Evolutionary conservation across 2,888 invertebrate species (phyloP).

Genomic region (Anarsia innoxiella): DNA sequence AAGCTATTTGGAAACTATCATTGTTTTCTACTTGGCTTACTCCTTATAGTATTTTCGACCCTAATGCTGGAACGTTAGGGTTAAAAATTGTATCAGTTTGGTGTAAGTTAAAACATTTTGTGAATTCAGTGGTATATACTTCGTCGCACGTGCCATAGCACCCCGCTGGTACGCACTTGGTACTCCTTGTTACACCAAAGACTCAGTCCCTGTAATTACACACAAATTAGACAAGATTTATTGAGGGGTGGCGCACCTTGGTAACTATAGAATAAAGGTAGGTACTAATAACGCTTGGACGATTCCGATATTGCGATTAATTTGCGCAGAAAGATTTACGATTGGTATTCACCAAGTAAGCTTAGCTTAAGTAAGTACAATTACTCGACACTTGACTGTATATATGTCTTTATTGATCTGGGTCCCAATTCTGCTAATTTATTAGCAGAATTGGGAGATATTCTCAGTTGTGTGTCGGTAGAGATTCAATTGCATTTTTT

Average conservation of each 20-base stretch:
- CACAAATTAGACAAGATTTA: constrained; percentile 76
- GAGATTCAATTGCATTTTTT: too few species aligned
- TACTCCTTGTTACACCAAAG: constrained; percentile 66
- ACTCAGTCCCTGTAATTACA: constrained; percentile 73
- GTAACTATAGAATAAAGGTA: constrained; percentile 71
- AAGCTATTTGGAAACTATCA: constrained; percentile 31
- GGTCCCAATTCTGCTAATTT: too few species aligned
- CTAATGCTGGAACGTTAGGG: neutral
- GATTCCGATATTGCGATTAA: constrained; percentile 68
- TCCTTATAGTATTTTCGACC: neutral
- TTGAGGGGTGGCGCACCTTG: constrained; percentile 74
- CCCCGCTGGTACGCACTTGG: constrained; percentile 65
- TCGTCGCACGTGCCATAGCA: constrained; percentile 69
- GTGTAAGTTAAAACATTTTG: neutral
- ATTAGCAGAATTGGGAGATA: too few species aligned
- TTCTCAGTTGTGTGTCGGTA: too few species aligned
- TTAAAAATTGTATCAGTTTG: neutral
- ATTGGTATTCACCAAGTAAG: too few species aligned
- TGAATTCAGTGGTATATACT: constrained; percentile 24
- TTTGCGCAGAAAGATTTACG: constrained; percentile 40
- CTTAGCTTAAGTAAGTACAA: too few species aligned
- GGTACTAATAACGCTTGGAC: constrained; percentile 72
- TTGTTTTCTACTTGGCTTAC: constrained; percentile 25
- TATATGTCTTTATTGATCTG: too few species aligned
- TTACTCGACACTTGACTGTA: too few species aligned